A percentile compares a stretch with the other conserved stretches of the same genome.
Evolutionary conservation across 2,113 vertebrate genomes (phyloP).

Genomic region (Emydocephalus ijimae): DNA sequence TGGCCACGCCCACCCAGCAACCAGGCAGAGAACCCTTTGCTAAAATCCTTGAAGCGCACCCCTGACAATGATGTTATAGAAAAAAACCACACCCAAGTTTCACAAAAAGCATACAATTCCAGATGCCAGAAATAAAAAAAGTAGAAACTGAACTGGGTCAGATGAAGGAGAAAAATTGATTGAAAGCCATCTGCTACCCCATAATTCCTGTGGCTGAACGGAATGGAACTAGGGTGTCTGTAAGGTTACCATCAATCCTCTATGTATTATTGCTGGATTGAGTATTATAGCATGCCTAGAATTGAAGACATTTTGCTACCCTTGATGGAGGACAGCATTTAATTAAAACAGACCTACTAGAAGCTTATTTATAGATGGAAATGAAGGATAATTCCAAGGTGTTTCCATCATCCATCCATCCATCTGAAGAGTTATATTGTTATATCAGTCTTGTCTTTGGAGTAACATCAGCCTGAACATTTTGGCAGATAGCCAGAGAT

Average conservation of each 20-base stretch:
- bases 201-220: not conserved
- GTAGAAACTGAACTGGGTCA: not conserved
- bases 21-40: no score
- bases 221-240: not conserved
- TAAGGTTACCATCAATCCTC: not conserved
- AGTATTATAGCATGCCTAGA: not conserved
- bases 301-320: not conserved
- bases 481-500: not conserved
- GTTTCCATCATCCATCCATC: not conserved
- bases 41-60: no score
- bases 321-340: not conserved
- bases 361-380: not conserved
- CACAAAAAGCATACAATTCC: not conserved
- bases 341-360: not conserved
- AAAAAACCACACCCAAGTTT: not conserved
- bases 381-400: not conserved
- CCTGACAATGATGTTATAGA: not conserved
- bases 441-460: not conserved
- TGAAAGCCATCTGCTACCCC: not conserved
- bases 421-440: not conserved
- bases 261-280: not conserved
- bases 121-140: not conserved
- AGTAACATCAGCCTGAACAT: not conserved
- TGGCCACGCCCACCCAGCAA: no score
- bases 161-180: not conserved